These are phyloP conservation scores for Gryllus bimaculatus DNA, from an alignment of 1,140 invertebrate species.

Conservation along the genomic window DNA sequence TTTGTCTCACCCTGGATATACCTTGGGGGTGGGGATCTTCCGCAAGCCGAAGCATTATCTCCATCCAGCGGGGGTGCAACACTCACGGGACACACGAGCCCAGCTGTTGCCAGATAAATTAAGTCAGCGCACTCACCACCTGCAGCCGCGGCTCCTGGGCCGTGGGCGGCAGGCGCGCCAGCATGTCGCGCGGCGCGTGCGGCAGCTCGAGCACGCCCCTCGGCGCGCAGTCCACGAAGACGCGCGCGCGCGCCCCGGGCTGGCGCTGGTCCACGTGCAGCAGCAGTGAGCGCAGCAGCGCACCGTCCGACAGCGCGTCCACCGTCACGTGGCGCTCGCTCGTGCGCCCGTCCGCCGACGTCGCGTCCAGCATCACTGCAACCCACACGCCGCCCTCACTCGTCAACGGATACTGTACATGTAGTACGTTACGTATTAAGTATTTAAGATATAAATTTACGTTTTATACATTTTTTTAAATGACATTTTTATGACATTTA, in stretches of 20 bases:
- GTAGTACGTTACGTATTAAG: too few species aligned
- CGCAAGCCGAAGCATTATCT: too few species aligned
- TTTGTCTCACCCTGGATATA: too few species aligned
- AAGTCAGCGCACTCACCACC: conserved; percentile 20
- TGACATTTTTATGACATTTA: too few species aligned
- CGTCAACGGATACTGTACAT: conserved; percentile 6
- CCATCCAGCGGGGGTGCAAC: too few species aligned
- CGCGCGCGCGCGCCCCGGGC: conserved; percentile 39
- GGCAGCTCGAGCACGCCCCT: conserved; percentile 42
- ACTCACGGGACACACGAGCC: too few species aligned
- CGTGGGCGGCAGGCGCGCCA: conserved; percentile 26
- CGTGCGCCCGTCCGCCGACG: conserved; percentile 37
- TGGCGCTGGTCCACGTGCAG: conserved; percentile 43
- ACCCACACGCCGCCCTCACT: background rate
- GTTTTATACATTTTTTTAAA: too few species aligned
- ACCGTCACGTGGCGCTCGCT: conserved; percentile 42
- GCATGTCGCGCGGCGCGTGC: conserved; percentile 40
- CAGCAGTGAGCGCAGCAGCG: conserved; percentile 41
- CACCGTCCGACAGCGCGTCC: conserved; percentile 38
- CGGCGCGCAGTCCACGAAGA: conserved; percentile 48
- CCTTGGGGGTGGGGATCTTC: too few species aligned
- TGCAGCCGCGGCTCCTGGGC: conserved; percentile 14
- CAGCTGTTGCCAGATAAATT: too few species aligned
- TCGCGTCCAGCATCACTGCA: conserved; percentile 51
- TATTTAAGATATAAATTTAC: too few species aligned